Percentiles rank a stretch among this genome's conserved stretches.
Conservation (phyloP, 2,113 vertebrate species). For the Varanus salvator region DNA sequence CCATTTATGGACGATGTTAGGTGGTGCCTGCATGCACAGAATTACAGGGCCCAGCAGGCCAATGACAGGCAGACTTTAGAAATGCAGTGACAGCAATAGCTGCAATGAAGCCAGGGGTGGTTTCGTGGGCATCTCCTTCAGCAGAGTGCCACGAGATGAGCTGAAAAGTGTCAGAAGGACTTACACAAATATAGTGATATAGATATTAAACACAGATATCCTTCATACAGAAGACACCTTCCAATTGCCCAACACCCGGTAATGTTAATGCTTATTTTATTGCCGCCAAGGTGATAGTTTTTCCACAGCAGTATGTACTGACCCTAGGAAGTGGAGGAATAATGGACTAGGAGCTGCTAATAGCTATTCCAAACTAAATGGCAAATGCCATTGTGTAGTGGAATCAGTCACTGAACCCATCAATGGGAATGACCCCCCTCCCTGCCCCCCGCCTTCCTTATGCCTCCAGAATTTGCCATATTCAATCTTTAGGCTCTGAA, state of each 20-base stretch:
- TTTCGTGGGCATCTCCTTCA: neutral
- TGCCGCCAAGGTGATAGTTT: slow-evolving; percentile 60
- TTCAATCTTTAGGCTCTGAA: slow-evolving; percentile 65
- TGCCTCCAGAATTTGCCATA: slow-evolving; percentile 63
- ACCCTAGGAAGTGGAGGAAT: slow-evolving; percentile 70
- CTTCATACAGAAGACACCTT: slow-evolving; percentile 59
- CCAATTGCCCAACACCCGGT: slow-evolving; percentile 66
- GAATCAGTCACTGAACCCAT: slow-evolving; percentile 73
- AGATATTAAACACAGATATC: slow-evolving; percentile 42
- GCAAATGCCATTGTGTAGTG: slow-evolving; percentile 66
- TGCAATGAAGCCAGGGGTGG: neutral
- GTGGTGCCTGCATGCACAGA: neutral
- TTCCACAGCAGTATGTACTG: slow-evolving; percentile 59
- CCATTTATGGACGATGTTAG: neutral
- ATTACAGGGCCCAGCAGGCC: slow-evolving; percentile 2
- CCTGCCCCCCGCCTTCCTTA: slow-evolving; percentile 61
- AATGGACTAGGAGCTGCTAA: slow-evolving; percentile 63
- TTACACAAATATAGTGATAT: slow-evolving; percentile 20
- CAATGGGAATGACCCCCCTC: slow-evolving; percentile 65
- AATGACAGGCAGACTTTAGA: neutral
- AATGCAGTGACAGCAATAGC: neutral
- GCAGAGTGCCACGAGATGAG: slow-evolving; percentile 17
- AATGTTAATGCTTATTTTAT: slow-evolving; percentile 71
- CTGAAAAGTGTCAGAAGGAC: slow-evolving; percentile 56
- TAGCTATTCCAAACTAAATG: slow-evolving; percentile 69